Evolutionary conservation across 2,113 vertebrate species (phyloP), one percentile per base, ranked within the genome.

Genomic region (Atlantisia rogersi): DNA sequence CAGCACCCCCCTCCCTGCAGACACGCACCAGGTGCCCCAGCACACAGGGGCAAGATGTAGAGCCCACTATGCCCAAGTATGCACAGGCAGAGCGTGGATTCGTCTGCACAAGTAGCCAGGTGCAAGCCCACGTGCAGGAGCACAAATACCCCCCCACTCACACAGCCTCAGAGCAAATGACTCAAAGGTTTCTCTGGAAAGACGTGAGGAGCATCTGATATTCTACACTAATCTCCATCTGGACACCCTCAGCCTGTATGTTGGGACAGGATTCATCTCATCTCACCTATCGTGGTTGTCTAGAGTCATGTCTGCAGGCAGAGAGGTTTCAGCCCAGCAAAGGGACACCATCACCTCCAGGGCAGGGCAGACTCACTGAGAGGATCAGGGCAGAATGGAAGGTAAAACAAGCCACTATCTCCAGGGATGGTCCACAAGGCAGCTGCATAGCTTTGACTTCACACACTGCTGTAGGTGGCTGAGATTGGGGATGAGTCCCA

Each of bases 141-240:
- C 86, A 87, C 94, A 90, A 94, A 82, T 78, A 91, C 94, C 80
- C 92, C 73, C 86, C 82, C 94, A 81, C 91, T 83, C 91, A 95
- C 95, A 4, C 90, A 97, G 94, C 85, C 90, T 80, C 6, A 5
- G 82, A 96, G 95, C 90, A 93, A 97, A 93, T 94, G 95, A 96
- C 93, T 94, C 93, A 92, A 95, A 96, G 95, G 94, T 96, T 96
- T 94, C 87, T 96, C 82, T 96, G 92, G 87, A 76, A 96, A 91
- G 90, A 92, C 35, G 46, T 73, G 93, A 96, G 86, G 92, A 96
- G 88, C 94, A 93, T 93, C 95, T 93, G 94, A 96, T 96, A 62
- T 92, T 96, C 88, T 93, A 64, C 59, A 28, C 79, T 90, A 56
- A 82, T 91, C 96, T 97, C 96, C 96, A 96, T 96, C 95, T 96